Evolutionary conservation across 2,797 vertebrate genomes (phyloP).

Genomic region (Cynopterus sphinx): DNA sequence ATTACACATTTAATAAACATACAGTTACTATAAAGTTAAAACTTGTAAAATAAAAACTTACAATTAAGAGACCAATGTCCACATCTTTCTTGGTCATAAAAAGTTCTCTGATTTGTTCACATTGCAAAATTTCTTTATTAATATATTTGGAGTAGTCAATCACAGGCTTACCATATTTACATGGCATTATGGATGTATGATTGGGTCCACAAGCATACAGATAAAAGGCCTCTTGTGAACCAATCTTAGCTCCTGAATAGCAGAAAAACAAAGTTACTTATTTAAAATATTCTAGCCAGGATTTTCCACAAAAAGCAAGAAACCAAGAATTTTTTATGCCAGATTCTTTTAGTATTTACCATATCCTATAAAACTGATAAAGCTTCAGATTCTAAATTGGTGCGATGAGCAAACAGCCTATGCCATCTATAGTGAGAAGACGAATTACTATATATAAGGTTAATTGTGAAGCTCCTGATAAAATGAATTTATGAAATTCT

Average conservation of each 20-base stretch:
- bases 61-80: conserved; percentile 91
- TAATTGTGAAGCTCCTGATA: conserved; percentile 7
- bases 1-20: conserved; percentile 22
- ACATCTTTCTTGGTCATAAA: conserved; percentile 92
- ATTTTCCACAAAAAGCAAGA: conserved; percentile 38
- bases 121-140: conserved; percentile 91
- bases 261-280: conserved; percentile 58
- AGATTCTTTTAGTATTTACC: not conserved
- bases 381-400: conserved; percentile 12
- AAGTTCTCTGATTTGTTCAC: conserved; percentile 92
- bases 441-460: not conserved
- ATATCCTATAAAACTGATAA: conserved; percentile 7
- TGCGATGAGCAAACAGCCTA: not conserved
- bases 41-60: conserved; percentile 85
- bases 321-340: not conserved
- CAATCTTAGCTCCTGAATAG: conserved; percentile 92
- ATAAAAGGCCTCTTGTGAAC: conserved; percentile 94
- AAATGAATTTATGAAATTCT: conserved; percentile 18
- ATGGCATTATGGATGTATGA: conserved; percentile 96
- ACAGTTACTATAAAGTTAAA: conserved; percentile 33
- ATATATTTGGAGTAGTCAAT: conserved; percentile 92
- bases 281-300: conserved; percentile 20
- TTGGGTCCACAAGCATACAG: conserved; percentile 95
- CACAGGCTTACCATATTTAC: conserved; percentile 93
- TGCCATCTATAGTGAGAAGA: not conserved